Evolutionary conservation across 2,888 invertebrate species (phyloP).

Genomic region (Leptinotarsa rubiginosa): DNA sequence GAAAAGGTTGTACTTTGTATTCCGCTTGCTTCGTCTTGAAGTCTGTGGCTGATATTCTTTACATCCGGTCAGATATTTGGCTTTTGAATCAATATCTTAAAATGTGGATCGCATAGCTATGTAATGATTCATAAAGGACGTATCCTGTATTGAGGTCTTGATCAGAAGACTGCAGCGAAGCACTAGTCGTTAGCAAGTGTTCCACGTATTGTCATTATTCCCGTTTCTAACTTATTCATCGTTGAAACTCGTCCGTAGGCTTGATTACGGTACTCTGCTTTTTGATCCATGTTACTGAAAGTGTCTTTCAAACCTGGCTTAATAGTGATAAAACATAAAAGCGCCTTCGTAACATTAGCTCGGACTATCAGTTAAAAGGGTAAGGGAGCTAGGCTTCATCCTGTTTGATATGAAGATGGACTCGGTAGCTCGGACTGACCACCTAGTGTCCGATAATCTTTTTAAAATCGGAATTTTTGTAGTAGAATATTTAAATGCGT

Average conservation of each 20-base stretch:
- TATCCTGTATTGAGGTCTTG: slow-evolving; percentile 44
- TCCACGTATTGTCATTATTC: slow-evolving; percentile 13
- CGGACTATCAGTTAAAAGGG: too few species aligned
- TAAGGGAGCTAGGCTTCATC: too few species aligned
- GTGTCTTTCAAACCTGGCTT: slow-evolving; percentile 2
- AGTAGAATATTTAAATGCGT: neutral
- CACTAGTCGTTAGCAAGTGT: slow-evolving; percentile 31
- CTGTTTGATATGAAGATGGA: too few species aligned
- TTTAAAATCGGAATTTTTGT: slow-evolving; percentile 18
- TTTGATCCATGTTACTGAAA: slow-evolving; percentile 31
- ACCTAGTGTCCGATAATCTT: slow-evolving; percentile 16
- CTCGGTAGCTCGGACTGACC: slow-evolving; percentile 39
- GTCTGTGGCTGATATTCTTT: too few species aligned
- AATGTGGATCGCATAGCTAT: too few species aligned
- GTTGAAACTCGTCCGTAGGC: slow-evolving; percentile 39
- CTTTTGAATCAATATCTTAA: too few species aligned
- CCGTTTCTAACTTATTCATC: slow-evolving; percentile 48
- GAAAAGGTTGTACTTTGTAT: too few species aligned
- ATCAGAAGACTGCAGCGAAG: slow-evolving; percentile 46
- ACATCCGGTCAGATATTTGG: too few species aligned
- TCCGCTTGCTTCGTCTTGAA: too few species aligned
- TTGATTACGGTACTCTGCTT: slow-evolving; percentile 37
- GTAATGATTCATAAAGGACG: neutral
- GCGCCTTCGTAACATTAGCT: slow-evolving; percentile 40
- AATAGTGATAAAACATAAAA: slow-evolving; percentile 21